These are phyloP conservation scores for Riparia riparia DNA, from an alignment of 2,113 vertebrate species.

Conservation along the genomic window DNA sequence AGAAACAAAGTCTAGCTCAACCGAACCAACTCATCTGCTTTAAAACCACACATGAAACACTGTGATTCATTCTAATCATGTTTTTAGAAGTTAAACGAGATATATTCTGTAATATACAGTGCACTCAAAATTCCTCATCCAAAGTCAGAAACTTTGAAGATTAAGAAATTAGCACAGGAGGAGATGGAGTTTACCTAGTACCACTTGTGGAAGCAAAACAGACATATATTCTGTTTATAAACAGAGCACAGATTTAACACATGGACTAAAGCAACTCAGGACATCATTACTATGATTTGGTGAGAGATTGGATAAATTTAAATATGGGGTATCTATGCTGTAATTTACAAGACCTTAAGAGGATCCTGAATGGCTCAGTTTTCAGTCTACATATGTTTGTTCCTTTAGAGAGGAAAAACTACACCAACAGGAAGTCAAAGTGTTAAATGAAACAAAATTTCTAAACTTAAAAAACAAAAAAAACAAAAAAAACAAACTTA, in stretches of 20 bases:
- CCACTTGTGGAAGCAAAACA: neutral
- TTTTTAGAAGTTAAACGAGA: neutral
- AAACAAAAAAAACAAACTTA: neutral
- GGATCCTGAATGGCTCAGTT: neutral
- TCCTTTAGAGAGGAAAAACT: constrained; percentile 33
- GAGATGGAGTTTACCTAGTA: neutral
- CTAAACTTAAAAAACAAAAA: neutral
- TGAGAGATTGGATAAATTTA: neutral
- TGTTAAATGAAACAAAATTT: constrained; percentile 27
- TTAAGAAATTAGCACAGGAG: neutral
- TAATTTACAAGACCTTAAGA: neutral
- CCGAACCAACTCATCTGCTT: neutral
- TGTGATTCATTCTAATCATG: neutral
- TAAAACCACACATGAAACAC: neutral
- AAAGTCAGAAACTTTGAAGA: neutral
- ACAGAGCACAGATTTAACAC: neutral
- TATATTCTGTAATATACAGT: neutral
- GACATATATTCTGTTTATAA: neutral
- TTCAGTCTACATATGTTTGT: neutral
- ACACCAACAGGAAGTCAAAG: neutral
- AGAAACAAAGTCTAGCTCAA: neutral
- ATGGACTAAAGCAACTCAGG: neutral
- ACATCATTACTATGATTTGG: neutral
- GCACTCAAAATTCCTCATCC: neutral
- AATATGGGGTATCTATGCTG: neutral